Evolutionary conservation across 2,113 vertebrate species (phyloP), one percentile per base, ranked within the genome.

Genomic region (Microcebus ravelobensis): DNA sequence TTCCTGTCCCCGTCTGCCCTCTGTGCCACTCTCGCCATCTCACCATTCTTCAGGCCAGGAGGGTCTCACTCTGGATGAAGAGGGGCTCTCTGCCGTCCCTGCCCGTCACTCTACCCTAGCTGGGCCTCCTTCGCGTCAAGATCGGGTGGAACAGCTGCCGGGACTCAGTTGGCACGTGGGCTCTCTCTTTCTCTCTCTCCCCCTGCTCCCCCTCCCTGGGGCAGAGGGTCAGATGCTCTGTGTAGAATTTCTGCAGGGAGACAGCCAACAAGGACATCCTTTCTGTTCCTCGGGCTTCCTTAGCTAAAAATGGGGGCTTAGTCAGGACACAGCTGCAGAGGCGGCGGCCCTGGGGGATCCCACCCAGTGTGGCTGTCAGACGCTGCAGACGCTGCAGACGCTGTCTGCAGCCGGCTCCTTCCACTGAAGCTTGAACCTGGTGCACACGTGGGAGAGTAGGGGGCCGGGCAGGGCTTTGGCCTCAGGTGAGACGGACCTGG

Each of bases 271-370:
- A 86, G 90, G 89, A 59, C 59, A 50, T 87, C 71, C 74, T 84
- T 91, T 91, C 63, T 83, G 45, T 50, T 91, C 52, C 39, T 63
- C 3, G 11, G 71, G 84, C 80, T 95, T 95, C 86, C 93, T 82
- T 68, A 57, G 74, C 80, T 79, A 55, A 80, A 93, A 67, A 31
- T 1, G 11, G 45, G 20, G 36, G 42, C 50, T 90, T 52, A 45
- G 68, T 36, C 9, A 82, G 67, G 71, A 90, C 87, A 83, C 90
- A 88, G 94, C 86, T 94, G 94, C 70, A 29, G 39, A 57, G 92
- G 65, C 74, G 42, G 55, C 2, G 5, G 92, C 9, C 79, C 87
- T 12, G 23, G n/a, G 95, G 77, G 84, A 82, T 20, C 81, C 77
- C 23, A 21, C 20, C 18, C 8, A 0, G 21, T 9, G 48, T 3